Conservation (phyloP, 2,888 invertebrate species). For the Cheiracanthium punctorium region DNA sequence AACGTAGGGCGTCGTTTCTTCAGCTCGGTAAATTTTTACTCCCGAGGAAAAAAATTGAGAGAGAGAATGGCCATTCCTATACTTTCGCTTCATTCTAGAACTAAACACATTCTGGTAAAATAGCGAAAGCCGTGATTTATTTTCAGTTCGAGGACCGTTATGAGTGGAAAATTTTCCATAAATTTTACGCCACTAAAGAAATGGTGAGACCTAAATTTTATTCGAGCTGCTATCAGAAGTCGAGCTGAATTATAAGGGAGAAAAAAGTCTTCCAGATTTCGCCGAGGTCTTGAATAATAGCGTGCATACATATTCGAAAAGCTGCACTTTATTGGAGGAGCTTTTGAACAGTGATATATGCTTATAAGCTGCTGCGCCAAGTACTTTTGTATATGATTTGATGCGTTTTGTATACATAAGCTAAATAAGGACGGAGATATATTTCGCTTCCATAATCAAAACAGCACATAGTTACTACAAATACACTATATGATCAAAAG, state of each 20-base stretch:
- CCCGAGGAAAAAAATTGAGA: no score
- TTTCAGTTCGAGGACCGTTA: conserved; percentile 37
- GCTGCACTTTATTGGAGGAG: neutral
- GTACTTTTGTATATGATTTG: neutral
- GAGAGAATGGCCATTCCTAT: no score
- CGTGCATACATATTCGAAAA: neutral
- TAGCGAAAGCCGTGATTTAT: conserved; percentile 41
- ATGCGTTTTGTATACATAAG: no score
- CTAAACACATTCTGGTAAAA: conserved; percentile 32
- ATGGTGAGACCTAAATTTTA: neutral
- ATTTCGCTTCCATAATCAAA: no score
- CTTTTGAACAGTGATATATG: neutral
- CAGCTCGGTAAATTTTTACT: no score
- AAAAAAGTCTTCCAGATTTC: neutral
- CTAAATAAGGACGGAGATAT: no score
- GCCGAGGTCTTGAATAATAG: neutral
- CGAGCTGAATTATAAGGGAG: neutral
- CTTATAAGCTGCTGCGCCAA: neutral
- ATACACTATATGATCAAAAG: no score
- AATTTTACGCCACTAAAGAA: conserved; percentile 16
- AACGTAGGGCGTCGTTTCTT: no score
- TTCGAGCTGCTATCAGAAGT: conserved; percentile 3
- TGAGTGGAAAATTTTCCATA: conserved; percentile 15
- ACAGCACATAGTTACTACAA: no score
- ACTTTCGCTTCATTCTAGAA: neutral